A percentile compares a stretch with the other conserved stretches of the same genome.
phyloP scores from a whole-genome alignment of 2,113 vertebrate genomes.

The Natator depressus region DNA sequence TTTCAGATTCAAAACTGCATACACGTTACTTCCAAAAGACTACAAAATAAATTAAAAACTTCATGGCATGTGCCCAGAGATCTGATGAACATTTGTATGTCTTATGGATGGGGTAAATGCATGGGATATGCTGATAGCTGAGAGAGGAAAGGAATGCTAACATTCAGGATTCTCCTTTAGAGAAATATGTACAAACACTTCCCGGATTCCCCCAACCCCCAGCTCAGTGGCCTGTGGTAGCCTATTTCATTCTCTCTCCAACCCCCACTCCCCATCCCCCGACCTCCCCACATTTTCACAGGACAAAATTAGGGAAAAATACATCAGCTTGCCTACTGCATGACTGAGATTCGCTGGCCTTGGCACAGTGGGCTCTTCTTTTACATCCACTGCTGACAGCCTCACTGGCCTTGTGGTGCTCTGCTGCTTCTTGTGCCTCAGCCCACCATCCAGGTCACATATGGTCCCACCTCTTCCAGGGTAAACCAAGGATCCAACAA shows the following conservation, averaged over 20 bases:
- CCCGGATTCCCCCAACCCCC: neutral
- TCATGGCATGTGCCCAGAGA: neutral
- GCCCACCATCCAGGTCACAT: no score
- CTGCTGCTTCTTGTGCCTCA: no score
- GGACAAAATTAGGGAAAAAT: no score
- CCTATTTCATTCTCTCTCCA: neutral
- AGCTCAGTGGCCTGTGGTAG: neutral
- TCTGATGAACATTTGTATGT: neutral
- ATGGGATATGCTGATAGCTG: neutral
- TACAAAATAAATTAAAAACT: neutral
- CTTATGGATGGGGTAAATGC: neutral
- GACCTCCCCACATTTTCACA: neutral
- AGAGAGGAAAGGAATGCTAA: neutral
- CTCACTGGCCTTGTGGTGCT: no score
- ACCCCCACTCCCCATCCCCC: no score
- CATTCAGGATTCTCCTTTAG: neutral
- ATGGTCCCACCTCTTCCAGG: no score
- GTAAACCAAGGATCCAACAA: no score
- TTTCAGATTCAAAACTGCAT: neutral
- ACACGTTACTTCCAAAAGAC: neutral
- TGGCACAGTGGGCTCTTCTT: no score
- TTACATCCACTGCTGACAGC: no score
- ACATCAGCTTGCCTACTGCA: no score
- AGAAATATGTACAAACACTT: neutral
- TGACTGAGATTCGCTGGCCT: no score